These are phyloP conservation scores for Chouioia cunea DNA, from an alignment of 2,888 invertebrate species.

Conservation along the genomic window DNA sequence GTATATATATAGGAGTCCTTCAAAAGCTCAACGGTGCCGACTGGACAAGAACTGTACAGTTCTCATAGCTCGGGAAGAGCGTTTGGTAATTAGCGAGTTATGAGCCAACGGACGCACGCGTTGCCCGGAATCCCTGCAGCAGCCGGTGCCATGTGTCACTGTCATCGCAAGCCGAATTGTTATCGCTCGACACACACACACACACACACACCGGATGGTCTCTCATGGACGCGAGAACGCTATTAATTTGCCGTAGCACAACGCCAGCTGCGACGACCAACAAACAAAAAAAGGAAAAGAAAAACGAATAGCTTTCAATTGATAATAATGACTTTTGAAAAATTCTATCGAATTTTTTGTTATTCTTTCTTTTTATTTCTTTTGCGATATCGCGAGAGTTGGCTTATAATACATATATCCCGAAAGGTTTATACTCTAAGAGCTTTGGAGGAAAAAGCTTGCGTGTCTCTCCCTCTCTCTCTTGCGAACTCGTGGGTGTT, in stretches of 20 bases:
- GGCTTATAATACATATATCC: no score
- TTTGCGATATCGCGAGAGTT: no score
- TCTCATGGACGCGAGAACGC: constrained; percentile 43
- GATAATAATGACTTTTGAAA: no score
- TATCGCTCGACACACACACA: constrained; percentile 52
- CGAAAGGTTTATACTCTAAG: no score
- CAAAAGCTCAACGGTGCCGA: neutral
- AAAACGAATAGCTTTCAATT: no score
- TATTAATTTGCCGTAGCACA: constrained; percentile 45
- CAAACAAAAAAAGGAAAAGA: no score
- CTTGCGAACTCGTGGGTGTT: no score
- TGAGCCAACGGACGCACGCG: constrained; percentile 49
- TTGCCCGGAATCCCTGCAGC: constrained; percentile 6
- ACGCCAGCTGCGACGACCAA: neutral
- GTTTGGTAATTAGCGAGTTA: constrained; percentile 63
- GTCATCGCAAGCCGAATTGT: constrained; percentile 63
- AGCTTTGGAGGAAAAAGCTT: constrained; percentile 43
- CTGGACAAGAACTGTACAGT: constrained; percentile 7
- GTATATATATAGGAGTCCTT: no score
- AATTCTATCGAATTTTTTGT: no score
- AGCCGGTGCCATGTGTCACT: constrained; percentile 62
- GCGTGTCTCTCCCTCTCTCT: constrained; percentile 49
- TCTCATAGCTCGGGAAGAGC: constrained; percentile 48
- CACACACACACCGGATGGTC: neutral
- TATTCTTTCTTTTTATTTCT: no score